These are phyloP conservation scores for Sebastiscus albofasciatus DNA, from an alignment of 2,797 vertebrate species.

Conservation along the genomic window DNA sequence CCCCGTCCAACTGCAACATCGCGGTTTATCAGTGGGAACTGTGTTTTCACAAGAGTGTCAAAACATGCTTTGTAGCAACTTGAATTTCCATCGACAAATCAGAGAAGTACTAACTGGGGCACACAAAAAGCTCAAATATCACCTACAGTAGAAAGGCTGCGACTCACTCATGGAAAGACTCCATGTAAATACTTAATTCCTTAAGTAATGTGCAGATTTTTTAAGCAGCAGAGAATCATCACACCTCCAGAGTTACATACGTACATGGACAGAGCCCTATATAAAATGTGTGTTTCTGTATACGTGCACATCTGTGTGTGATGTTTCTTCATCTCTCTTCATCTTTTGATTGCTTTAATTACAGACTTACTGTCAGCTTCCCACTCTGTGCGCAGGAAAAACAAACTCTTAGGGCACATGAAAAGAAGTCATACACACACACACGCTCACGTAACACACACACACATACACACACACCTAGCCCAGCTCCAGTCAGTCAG, in stretches of 20 bases:
- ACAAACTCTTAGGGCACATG: constrained; percentile 76
- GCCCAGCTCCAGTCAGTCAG: constrained; percentile 67
- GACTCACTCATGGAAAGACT: background rate
- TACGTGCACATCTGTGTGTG: background rate
- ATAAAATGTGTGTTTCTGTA: constrained; percentile 23
- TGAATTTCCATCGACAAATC: constrained; percentile 34
- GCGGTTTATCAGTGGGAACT: constrained; percentile 25
- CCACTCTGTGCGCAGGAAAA: constrained; percentile 74
- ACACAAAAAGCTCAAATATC: constrained; percentile 19
- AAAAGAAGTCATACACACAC: constrained; percentile 67
- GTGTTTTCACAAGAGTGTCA: constrained; percentile 42
- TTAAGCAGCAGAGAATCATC: background rate
- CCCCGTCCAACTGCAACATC: constrained; percentile 17
- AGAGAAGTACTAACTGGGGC: background rate
- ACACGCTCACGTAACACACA: constrained; percentile 23
- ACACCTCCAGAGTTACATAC: background rate
- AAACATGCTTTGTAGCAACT: constrained; percentile 35
- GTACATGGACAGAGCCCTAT: background rate
- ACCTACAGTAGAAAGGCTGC: background rate
- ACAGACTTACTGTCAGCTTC: constrained; percentile 79
- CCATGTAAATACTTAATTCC: background rate
- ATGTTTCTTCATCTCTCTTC: constrained; percentile 68
- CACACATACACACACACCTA: constrained; percentile 50
- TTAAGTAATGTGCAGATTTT: background rate
- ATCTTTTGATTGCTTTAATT: constrained; percentile 87